phyloP scores from a whole-genome alignment of 2,113 vertebrate species.

The Amblyopsis rosae region DNA sequence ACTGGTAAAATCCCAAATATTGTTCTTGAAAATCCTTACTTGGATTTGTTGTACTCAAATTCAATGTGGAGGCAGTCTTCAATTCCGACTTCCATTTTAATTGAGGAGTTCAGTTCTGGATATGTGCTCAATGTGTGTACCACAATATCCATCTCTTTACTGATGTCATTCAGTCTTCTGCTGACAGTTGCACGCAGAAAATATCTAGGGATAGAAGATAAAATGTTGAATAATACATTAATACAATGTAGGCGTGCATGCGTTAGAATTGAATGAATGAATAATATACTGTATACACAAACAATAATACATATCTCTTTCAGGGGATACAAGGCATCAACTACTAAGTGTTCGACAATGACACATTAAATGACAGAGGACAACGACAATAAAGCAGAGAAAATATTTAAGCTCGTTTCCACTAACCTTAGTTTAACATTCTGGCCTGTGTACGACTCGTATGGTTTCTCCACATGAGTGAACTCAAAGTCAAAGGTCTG shows the following conservation, averaged over 20 bases:
- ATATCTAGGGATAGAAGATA: constrained; percentile 78
- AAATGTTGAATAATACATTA: background rate
- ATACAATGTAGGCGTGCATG: too few relatives aligned
- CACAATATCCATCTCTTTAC: constrained; percentile 96
- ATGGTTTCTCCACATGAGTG: constrained; percentile 97
- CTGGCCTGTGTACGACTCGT: constrained; percentile 97
- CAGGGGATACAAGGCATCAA: background rate
- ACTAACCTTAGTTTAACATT: constrained; percentile 94
- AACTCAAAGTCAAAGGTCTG: constrained; percentile 98
- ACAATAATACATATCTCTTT: background rate
- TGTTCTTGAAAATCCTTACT: constrained; percentile 76
- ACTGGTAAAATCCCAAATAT: too few relatives aligned
- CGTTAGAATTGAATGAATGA: background rate
- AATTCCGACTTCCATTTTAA: constrained; percentile 99
- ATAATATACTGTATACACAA: too few relatives aligned
- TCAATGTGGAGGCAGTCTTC: constrained; percentile 99
- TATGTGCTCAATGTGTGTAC: constrained; percentile 95
- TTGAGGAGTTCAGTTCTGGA: constrained; percentile 96
- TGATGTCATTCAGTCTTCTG: constrained; percentile 92
- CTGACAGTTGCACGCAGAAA: constrained; percentile 94
- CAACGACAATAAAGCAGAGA: constrained; percentile 6
- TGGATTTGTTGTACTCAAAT: constrained; percentile 99
- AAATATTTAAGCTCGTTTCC: constrained; percentile 34
- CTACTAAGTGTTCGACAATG: constrained; percentile 21
- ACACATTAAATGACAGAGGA: background rate